Evolutionary conservation across 2,797 vertebrate genomes (phyloP), one percentile per base, ranked within the genome.

Genomic region (Synanceia verrucosa): DNA sequence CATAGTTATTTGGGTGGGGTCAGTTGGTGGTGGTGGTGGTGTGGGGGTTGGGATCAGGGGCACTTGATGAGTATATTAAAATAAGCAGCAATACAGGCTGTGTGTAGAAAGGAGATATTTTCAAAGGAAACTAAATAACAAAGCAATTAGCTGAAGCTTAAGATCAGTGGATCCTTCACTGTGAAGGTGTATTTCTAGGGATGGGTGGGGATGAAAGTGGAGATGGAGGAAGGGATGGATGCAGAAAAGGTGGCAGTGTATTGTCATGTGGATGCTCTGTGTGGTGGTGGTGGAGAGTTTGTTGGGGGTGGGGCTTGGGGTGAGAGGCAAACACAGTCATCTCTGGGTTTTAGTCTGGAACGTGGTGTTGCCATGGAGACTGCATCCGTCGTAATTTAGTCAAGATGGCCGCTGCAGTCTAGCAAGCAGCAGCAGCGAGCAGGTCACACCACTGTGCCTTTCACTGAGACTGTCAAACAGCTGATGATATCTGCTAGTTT

Each of bases 281-380:
- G 39, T 71, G 61, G 41, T 55, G 64, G 41, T 75, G 9, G 66
- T 57, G 60, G 65, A 48, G 79, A 50, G 75, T 71, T 71, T 79
- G 76, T 74, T 77, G 65, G 80, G 83, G 76, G 79, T 72, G 76
- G 76, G 78, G 82, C 34, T 60, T 59, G 43, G 73, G 76, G 77
- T 78, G 85, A 78, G 85, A 86, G 86, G 82, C 79, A 85, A 66
- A 88, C 78, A 82, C 77, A 72, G 70, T 76, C 81, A 78, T 93
- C 87, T 89, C 73, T 78, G 57, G 87, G 75, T 84, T 86, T 89
- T 72, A 89, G 87, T 88, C 89, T 87, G 84, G 86, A 89, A 90
- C 18, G 73, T 81, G 70, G 70, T 57, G 93, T 94, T 94, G 88
- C 93, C 86, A 94, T 94, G 92, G 93, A 86, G 79, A 94, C 93